Conservation (phyloP, 2,113 vertebrate genomes). For the Oryzias woworae region DNA sequence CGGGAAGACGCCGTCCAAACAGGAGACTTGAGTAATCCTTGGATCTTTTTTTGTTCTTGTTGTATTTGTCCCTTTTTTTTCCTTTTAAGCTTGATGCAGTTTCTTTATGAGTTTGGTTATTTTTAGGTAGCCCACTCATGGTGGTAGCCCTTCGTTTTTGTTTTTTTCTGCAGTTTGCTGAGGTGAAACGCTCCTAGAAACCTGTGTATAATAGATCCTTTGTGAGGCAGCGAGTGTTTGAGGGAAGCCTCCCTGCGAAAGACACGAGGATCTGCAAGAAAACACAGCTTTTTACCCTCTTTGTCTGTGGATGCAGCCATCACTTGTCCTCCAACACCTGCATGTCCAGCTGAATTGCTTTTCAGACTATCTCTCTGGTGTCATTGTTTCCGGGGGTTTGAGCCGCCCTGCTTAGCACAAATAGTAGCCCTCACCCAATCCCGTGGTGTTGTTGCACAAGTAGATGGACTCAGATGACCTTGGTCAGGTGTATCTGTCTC, state of each 20-base stretch:
- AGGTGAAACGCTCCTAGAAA: slow-evolving; percentile 65
- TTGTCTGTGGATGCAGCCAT: slow-evolving; percentile 10
- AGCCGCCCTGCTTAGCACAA: slow-evolving; percentile 51
- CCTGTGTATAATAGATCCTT: slow-evolving; percentile 77
- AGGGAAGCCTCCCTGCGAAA: slow-evolving; percentile 65
- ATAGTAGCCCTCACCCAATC: slow-evolving; percentile 79
- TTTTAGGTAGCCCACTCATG: not conserved
- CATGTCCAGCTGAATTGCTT: slow-evolving; percentile 64
- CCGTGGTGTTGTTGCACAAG: slow-evolving; percentile 49
- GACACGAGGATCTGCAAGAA: slow-evolving; percentile 54
- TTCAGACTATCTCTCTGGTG: slow-evolving; percentile 50
- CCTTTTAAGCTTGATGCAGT: not conserved
- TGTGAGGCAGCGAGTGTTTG: slow-evolving; percentile 80
- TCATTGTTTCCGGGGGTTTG: slow-evolving; percentile 64
- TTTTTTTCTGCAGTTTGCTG: slow-evolving; percentile 42
- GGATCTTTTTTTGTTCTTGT: not conserved
- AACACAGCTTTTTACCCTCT: slow-evolving; percentile 30
- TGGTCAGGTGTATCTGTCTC: slow-evolving; percentile 54
- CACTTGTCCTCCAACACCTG: slow-evolving; percentile 71
- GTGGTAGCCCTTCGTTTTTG: not conserved
- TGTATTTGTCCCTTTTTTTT: not conserved
- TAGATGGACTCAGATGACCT: slow-evolving; percentile 55
- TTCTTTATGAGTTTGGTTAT: not conserved
- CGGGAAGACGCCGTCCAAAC: slow-evolving; percentile 29
- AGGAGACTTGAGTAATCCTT: slow-evolving; percentile 19